phyloP scores from a whole-genome alignment of 2,113 vertebrate species.

The Gopherus flavomarginatus region DNA sequence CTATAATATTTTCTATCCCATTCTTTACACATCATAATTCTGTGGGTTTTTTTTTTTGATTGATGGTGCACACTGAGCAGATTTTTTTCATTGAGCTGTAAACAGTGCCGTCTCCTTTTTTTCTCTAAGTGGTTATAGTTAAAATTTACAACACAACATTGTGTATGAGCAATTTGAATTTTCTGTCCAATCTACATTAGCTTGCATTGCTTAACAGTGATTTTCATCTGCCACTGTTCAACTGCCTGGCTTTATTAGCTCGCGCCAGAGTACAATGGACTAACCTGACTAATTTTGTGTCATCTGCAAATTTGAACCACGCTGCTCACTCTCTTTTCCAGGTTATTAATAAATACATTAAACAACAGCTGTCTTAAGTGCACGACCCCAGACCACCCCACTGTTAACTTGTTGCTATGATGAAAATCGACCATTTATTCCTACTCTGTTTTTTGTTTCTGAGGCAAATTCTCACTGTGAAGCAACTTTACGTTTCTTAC shows the following conservation, averaged over 20 bases:
- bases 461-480: not conserved
- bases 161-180: not conserved
- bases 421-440: not conserved
- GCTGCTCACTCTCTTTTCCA: not conserved
- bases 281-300: not conserved
- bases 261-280: not conserved
- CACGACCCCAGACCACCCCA: not conserved
- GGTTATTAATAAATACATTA: not conserved
- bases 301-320: not conserved
- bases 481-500: not conserved
- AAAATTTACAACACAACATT: not conserved
- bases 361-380: not conserved
- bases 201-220: conserved; percentile 1
- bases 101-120: not conserved
- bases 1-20: not conserved
- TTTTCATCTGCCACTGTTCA: not conserved
- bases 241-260: not conserved
- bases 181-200: not conserved
- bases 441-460: not conserved
- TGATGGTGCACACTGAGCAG: not conserved
- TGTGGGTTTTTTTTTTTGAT: not conserved
- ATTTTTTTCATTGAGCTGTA: not conserved
- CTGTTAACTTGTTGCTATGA: not conserved
- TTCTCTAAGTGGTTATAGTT: not conserved
- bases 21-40: not conserved